Evolutionary conservation across 2,797 vertebrate species (phyloP).

Genomic region (Poecilia wingei): DNA sequence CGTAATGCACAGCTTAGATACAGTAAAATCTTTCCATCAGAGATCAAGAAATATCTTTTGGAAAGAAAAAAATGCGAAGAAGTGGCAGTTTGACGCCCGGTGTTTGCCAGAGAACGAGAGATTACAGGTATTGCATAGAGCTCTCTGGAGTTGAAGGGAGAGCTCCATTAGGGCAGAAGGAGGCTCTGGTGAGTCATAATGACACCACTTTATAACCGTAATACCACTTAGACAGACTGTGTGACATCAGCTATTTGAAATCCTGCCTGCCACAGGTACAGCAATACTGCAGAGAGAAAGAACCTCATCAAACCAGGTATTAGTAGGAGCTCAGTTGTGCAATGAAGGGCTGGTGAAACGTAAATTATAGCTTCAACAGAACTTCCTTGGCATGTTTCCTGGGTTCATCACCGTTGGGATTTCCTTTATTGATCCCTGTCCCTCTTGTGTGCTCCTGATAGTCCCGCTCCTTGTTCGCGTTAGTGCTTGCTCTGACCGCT

Average conservation of each 20-base stretch:
- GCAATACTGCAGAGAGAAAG: constrained; percentile 47
- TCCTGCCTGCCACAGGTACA: constrained; percentile 20
- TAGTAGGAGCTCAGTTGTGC: constrained; percentile 21
- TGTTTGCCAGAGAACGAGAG: constrained; percentile 45
- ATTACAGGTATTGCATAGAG: constrained; percentile 77
- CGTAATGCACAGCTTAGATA: constrained; percentile 56
- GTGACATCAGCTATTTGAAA: constrained; percentile 27
- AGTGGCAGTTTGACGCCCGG: constrained; percentile 48
- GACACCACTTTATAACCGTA: constrained; percentile 19
- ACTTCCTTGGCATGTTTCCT: constrained; percentile 56
- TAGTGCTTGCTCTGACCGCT: constrained; percentile 26
- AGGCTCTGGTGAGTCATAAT: constrained; percentile 7
- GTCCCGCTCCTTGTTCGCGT: constrained; percentile 14
- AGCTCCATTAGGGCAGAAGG: constrained; percentile 7
- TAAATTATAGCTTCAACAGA: constrained; percentile 32
- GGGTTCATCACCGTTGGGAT: constrained; percentile 8
- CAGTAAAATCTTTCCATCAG: constrained; percentile 24
- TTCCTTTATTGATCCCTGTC: not conserved
- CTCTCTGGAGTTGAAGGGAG: constrained; percentile 25
- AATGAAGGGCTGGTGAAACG: constrained; percentile 25
- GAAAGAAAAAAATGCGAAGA: constrained; percentile 15
- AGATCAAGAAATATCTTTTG: constrained; percentile 1
- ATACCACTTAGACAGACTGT: constrained; percentile 22
- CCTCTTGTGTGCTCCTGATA: constrained; percentile 8
- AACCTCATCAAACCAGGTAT: constrained; percentile 15